Percentiles rank a stretch among this genome's conserved stretches.
Conservation (phyloP, 2,888 invertebrate genomes). For the Pandemis corylana region DNA sequence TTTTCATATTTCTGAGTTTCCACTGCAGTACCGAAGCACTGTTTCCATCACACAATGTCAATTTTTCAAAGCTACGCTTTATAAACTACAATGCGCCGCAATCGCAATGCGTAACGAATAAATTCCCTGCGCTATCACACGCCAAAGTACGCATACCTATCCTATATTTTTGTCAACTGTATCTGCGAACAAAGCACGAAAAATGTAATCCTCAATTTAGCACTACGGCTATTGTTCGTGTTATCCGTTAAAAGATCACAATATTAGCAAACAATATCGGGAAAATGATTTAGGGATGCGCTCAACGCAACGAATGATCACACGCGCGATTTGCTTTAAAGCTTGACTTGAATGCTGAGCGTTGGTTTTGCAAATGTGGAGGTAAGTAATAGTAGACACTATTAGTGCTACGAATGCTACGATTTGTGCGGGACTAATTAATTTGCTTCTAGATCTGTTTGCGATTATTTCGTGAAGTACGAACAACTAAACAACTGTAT, state of each 20-base stretch:
- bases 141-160: conserved; percentile 44
- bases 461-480: background rate
- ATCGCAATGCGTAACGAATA: conserved; percentile 43
- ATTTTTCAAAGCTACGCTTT: conserved; percentile 51
- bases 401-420: background rate
- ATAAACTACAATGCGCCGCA: conserved; percentile 40
- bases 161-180: conserved; percentile 37
- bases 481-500: conserved; percentile 28
- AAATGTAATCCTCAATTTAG: conserved; percentile 26
- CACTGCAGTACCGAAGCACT: conserved; percentile 50
- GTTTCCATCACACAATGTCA: conserved; percentile 51
- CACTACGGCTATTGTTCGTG: conserved; percentile 18
- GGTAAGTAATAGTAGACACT: background rate
- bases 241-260: conserved; percentile 32
- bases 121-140: conserved; percentile 41
- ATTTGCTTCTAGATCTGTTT: conserved; percentile 30
- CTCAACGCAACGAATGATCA: conserved; percentile 12
- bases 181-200: conserved; percentile 7
- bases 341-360: conserved; percentile 20
- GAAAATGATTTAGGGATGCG: conserved; percentile 30
- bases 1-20: conserved; percentile 50
- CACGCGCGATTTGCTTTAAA: conserved; percentile 19
- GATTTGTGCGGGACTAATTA: conserved; percentile 25
- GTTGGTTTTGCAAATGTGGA: conserved; percentile 5
- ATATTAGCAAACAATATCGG: conserved; percentile 32